A percentile compares a stretch with the other conserved stretches of the same genome.
Evolutionary conservation across 1,140 invertebrate genomes (phyloP).

Genomic region (Drosophila micromelanica): DNA sequence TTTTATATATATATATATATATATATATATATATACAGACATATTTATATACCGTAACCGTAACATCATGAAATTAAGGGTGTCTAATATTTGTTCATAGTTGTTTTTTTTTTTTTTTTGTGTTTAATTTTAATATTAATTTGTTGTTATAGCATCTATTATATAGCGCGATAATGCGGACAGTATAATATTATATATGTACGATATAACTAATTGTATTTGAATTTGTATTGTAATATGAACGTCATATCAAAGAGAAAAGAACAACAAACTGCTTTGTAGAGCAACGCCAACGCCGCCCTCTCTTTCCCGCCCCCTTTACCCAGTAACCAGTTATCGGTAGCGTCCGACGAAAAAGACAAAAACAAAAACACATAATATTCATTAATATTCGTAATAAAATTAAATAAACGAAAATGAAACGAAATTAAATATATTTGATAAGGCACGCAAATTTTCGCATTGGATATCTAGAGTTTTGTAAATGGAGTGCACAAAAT

Average conservation of each 20-base stretch:
- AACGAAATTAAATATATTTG: constrained; percentile 1
- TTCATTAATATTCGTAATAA: constrained; percentile 45
- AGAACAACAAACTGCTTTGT: not conserved
- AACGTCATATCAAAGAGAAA: constrained; percentile 30
- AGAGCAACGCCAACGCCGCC: not conserved
- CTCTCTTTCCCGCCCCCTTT: not conserved
- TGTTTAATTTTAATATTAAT: constrained; percentile 8
- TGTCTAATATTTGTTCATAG: constrained; percentile 4
- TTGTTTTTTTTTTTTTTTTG: constrained; percentile 17
- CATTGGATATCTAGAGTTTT: not conserved
- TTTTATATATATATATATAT: constrained; percentile 29
- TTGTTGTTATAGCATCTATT: constrained; percentile 12
- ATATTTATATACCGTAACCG: constrained; percentile 24
- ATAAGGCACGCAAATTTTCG: constrained; percentile 14
- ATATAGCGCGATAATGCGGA: constrained; percentile 40
- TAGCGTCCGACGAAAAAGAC: constrained; percentile 7
- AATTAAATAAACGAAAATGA: constrained; percentile 39
- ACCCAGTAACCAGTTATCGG: constrained; percentile 14
- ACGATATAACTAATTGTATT: constrained; percentile 44
- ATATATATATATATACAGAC: constrained; percentile 24
- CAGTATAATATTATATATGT: constrained; percentile 30
- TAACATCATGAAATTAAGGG: constrained; percentile 31
- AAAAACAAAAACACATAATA: constrained; percentile 2
- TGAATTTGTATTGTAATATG: constrained; percentile 41
- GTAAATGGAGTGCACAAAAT: no score